Base-by-base conservation (phyloP, 2,113 vertebrate species). In the Meles meles region DNA sequence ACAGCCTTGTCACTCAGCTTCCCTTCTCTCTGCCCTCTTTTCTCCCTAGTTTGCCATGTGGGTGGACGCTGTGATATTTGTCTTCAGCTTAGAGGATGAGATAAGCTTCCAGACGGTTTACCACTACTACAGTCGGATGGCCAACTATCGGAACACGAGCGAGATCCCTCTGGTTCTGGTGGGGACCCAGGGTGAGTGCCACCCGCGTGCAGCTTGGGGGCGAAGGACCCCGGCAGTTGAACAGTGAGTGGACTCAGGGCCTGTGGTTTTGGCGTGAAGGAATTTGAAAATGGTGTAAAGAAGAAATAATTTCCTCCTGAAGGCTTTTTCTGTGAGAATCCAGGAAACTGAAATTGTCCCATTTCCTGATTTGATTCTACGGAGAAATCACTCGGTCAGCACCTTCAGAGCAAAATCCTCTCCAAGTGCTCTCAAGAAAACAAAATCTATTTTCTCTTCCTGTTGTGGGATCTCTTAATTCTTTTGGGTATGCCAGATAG, bases 41-140 rank as follows among this genome's bases (percentile, higher is more conserved):
- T 83, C 57, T 74, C 89, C 86, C 3, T 97, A 99, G 99, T 99
- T 99, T 97, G 99, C 99, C 6, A 97, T 99, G 99, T 99, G 99
- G 99, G 99, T 99, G 97, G 99, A 99, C 34, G 99, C 99, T 0
- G 99, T 99, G 59, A 99, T 99, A 95, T 99, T 99, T 81, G 99
- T 99, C 98, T 99, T 99, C 99, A 99, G 99, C 97, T 96, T 99
- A 98, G 99, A 99, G 98, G 99, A 99, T 3, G 99, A 99, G 96
- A 99, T 99, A 98, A 99, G 99, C 96, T 99, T 99, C 99, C 99
- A 99, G 99, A 99, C 99, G 0, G 99, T 99, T 5, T 99, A 99
- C 97, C 99, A 99, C 98, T 99, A 99, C 99, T 99, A 99, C 99
- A 99, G 99, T 98, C 99, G 99, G 12, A 99, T 99, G 98, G 99